Evolutionary conservation across 2,888 invertebrate species (phyloP).

Genomic region (Sarcophaga subvicina): DNA sequence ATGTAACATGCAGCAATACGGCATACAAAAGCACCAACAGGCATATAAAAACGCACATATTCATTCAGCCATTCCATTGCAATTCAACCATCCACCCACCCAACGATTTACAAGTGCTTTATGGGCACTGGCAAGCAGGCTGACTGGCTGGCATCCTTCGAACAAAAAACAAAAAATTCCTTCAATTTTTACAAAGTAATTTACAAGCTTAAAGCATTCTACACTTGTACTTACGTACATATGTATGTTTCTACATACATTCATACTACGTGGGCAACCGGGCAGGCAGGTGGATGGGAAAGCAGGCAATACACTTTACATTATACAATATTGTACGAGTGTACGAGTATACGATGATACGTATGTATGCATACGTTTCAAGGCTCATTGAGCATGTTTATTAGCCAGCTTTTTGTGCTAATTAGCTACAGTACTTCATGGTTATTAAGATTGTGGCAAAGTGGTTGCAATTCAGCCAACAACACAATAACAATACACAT

Average conservation of each 20-base stretch:
- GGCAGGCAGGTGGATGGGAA: background rate
- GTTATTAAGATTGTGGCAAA: constrained; percentile 80
- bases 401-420: constrained; percentile 80
- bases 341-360: constrained; percentile 18
- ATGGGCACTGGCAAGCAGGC: constrained; percentile 29
- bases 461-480: constrained; percentile 73
- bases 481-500: constrained; percentile 60
- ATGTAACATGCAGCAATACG: constrained; percentile 14
- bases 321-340: background rate
- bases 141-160: constrained; percentile 37
- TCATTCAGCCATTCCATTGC: background rate
- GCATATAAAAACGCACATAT: constrained; percentile 3
- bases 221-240: constrained; percentile 27
- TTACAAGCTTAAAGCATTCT: constrained; percentile 57
- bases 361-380: constrained; percentile 69
- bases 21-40: constrained; percentile 16
- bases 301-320: background rate
- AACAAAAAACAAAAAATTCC: constrained; percentile 38
- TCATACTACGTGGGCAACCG: background rate
- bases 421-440: constrained; percentile 80
- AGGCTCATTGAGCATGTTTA: constrained; percentile 80
- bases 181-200: constrained; percentile 52
- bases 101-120: constrained; percentile 53
- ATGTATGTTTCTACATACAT: constrained; percentile 10
- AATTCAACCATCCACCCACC: constrained; percentile 45